Percentiles rank a stretch among this genome's conserved stretches.
Conservation (phyloP, 2,797 vertebrate genomes). For the Orestias chungarensis region DNA sequence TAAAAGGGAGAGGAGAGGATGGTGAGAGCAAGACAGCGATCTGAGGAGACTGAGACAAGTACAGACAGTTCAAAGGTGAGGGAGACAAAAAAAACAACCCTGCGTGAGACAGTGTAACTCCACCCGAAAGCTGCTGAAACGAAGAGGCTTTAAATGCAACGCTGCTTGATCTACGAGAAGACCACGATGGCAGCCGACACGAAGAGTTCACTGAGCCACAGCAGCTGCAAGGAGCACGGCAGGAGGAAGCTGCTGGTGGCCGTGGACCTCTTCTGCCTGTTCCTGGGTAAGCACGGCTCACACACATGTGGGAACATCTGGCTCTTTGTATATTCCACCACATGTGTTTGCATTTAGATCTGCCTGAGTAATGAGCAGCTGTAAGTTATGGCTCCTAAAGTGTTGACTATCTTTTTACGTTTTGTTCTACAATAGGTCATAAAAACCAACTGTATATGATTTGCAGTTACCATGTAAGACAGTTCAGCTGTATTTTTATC, state of each 20-base stretch:
- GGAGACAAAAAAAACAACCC: neutral
- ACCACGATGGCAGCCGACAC: constrained; percentile 89
- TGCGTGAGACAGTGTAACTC: constrained; percentile 25
- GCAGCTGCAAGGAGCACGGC: constrained; percentile 84
- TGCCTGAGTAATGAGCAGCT: no score
- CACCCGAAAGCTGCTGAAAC: neutral
- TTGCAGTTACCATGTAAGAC: no score
- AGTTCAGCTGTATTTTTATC: neutral
- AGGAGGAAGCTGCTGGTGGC: constrained; percentile 88
- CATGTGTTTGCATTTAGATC: no score
- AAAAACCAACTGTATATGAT: no score
- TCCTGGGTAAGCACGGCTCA: constrained; percentile 82
- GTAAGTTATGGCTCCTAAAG: no score
- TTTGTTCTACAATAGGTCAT: no score
- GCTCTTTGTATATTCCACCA: no score
- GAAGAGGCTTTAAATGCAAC: constrained; percentile 74
- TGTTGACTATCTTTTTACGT: no score
- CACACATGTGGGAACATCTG: no score
- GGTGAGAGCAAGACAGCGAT: constrained; percentile 20
- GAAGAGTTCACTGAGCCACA: constrained; percentile 87
- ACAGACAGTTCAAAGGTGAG: neutral
- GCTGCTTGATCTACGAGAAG: constrained; percentile 90
- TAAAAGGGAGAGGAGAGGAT: constrained; percentile 19
- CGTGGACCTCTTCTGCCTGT: constrained; percentile 91
- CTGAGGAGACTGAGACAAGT: neutral